These are phyloP conservation scores for Hirtodrosophila confusa DNA, from an alignment of 2,888 invertebrate species.

Conservation along the genomic window DNA sequence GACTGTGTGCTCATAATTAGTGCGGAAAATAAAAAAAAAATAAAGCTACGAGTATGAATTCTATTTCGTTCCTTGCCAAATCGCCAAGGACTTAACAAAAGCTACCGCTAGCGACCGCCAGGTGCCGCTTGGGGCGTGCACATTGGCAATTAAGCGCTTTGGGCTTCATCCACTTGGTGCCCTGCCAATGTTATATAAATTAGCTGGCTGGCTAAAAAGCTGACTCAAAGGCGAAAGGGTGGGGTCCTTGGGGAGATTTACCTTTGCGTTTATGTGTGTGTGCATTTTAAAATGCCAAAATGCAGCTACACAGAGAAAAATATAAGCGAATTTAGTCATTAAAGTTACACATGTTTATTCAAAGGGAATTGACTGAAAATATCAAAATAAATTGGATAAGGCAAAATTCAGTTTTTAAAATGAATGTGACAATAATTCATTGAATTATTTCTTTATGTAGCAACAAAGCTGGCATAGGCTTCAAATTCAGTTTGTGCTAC, in stretches of 20 bases:
- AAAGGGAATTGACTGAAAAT: too few relatives aligned
- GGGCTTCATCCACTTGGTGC: conserved; percentile 30
- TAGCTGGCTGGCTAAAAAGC: conserved; percentile 44
- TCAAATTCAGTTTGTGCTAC: conserved; percentile 15
- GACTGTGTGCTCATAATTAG: conserved; percentile 53
- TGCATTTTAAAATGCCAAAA: conserved; percentile 20
- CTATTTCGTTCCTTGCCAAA: conserved; percentile 13
- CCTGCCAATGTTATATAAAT: conserved; percentile 61
- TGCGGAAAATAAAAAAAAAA: conserved; percentile 34
- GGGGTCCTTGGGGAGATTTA: conserved; percentile 26
- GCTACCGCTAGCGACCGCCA: conserved; percentile 25
- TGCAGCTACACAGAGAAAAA: not conserved
- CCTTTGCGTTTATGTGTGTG: not conserved
- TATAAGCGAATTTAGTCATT: too few relatives aligned
- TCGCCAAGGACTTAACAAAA: conserved; percentile 1
- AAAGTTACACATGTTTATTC: too few relatives aligned
- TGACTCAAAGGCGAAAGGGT: conserved; percentile 39
- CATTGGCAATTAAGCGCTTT: conserved; percentile 57
- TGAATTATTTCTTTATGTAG: too few relatives aligned
- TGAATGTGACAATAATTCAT: too few relatives aligned
- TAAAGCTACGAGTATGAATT: conserved; percentile 34
- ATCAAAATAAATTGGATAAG: too few relatives aligned
- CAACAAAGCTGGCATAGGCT: conserved; percentile 19
- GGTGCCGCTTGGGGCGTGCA: conserved; percentile 52
- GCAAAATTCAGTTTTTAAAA: too few relatives aligned